Conservation (phyloP, 2,797 vertebrate genomes). For the Cynodonichthys magdalenae region DNA sequence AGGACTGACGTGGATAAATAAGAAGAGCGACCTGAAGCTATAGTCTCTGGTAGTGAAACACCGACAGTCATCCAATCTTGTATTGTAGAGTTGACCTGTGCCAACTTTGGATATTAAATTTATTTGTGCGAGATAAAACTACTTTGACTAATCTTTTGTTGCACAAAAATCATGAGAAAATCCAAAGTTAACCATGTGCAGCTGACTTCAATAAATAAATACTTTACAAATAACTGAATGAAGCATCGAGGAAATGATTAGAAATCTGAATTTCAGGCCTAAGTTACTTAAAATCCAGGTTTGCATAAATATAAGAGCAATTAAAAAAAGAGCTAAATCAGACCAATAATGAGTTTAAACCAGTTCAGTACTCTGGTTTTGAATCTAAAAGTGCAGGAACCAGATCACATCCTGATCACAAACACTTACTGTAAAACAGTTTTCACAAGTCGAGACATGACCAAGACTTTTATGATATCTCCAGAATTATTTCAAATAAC, state of each 20-base stretch:
- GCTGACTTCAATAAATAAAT: neutral
- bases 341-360: conserved; percentile 13
- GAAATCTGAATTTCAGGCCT: too few relatives aligned
- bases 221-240: neutral
- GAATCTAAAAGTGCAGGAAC: neutral
- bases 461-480: conserved; percentile 30
- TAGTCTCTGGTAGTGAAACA: too few relatives aligned
- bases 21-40: too few relatives aligned
- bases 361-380: conserved; percentile 10
- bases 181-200: neutral
- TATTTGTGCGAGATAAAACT: too few relatives aligned
- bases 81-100: neutral
- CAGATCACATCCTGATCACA: conserved; percentile 15
- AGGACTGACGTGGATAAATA: neutral
- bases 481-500: conserved; percentile 20
- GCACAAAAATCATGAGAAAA: neutral
- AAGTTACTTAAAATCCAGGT: conserved; percentile 10
- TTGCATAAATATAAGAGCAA: conserved; percentile 18
- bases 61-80: too few relatives aligned
- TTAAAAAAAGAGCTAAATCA: conserved; percentile 16
- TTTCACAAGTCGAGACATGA: conserved; percentile 30
- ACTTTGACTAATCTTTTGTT: neutral
- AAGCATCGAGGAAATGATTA: neutral
- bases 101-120: neutral
- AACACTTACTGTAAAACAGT: conserved; percentile 16